Evolutionary conservation across 1,140 invertebrate genomes (phyloP).

Genomic region (Bombus superbus): DNA sequence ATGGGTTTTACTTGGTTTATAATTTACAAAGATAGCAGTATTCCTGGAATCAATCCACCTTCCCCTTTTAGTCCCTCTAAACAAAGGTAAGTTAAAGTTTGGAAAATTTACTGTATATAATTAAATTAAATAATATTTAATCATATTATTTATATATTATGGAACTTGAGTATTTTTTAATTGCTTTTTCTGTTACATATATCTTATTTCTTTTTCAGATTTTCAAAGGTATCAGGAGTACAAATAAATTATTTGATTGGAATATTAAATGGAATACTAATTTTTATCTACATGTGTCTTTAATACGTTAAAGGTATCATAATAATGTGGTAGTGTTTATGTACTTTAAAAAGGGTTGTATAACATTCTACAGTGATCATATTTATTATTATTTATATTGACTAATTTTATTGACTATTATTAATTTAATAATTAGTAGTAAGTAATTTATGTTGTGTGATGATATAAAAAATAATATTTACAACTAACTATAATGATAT

Average conservation of each 20-base stretch:
- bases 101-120: not conserved
- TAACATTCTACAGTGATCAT: not conserved
- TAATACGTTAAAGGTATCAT: constrained; percentile 29
- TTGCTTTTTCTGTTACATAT: constrained; percentile 12
- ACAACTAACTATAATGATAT: not conserved
- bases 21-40: constrained; percentile 77
- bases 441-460: constrained; percentile 13
- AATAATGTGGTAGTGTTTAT: not conserved
- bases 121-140: not conserved
- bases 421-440: constrained; percentile 20
- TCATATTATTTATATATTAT: not conserved
- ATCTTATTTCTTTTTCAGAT: constrained; percentile 60
- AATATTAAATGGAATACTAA: constrained; percentile 68
- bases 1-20: constrained; percentile 76
- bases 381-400: constrained; percentile 38
- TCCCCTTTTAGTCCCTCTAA: constrained; percentile 69
- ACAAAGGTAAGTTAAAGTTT: constrained; percentile 60
- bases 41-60: constrained; percentile 75
- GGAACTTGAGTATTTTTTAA: not conserved
- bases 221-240: constrained; percentile 44
- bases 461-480: not conserved
- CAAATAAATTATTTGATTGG: constrained; percentile 75
- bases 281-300: constrained; percentile 74
- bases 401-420: no score
- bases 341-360: not conserved